Percentiles rank a stretch among this genome's conserved stretches.
phyloP scores from a whole-genome alignment of 2,888 invertebrate genomes.

The Isoperla grammatica region DNA sequence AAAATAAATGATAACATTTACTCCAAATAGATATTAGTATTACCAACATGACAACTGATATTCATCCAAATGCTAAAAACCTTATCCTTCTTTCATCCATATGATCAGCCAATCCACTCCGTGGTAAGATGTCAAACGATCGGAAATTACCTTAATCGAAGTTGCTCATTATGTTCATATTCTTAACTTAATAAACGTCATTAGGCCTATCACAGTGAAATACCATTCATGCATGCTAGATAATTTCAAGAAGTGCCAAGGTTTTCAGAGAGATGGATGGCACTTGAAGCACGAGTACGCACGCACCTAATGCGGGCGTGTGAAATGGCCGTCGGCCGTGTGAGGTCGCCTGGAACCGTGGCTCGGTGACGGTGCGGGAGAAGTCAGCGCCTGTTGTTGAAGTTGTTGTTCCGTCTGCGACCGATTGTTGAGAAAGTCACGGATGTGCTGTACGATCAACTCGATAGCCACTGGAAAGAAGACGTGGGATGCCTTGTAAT shows the following conservation, averaged over 20 bases:
- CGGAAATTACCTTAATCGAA: too few species aligned
- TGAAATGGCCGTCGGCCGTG: conserved; percentile 26
- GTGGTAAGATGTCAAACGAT: too few species aligned
- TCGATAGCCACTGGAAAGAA: conserved; percentile 89
- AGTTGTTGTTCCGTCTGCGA: conserved; percentile 27
- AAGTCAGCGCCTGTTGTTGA: conserved; percentile 10
- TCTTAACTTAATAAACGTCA: neutral
- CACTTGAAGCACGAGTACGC: neutral
- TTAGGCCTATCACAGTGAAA: neutral
- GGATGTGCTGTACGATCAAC: conserved; percentile 94
- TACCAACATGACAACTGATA: too few species aligned
- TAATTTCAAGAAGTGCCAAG: too few species aligned
- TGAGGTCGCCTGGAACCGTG: conserved; percentile 19
- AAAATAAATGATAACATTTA: too few species aligned
- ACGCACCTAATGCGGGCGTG: conserved; percentile 25
- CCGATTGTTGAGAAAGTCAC: conserved; percentile 72
- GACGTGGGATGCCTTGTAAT: too few species aligned
- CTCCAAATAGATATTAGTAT: too few species aligned
- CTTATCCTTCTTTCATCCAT: too few species aligned
- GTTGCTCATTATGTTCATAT: too few species aligned
- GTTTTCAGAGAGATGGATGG: too few species aligned
- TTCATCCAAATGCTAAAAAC: too few species aligned
- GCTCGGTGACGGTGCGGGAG: conserved; percentile 25
- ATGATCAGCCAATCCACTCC: too few species aligned
- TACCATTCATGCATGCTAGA: neutral